A percentile compares a stretch with the other conserved stretches of the same genome.
These are phyloP conservation scores for Phyllotis vaccarum DNA, from an alignment of 2,797 vertebrate species.

Conservation along the genomic window DNA sequence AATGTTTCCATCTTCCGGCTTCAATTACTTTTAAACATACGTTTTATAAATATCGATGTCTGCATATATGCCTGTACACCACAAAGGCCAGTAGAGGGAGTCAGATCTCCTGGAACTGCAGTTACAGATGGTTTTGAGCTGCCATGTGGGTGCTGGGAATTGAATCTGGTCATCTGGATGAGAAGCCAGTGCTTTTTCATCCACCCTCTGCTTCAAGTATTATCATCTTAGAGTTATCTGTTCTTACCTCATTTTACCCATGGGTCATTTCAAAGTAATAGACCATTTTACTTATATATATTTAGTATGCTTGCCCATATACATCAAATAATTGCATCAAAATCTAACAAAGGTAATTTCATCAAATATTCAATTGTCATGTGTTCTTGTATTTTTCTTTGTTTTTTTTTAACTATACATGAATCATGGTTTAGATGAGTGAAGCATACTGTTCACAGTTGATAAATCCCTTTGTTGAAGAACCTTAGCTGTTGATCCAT, in stretches of 20 bases:
- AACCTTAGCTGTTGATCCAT: background rate
- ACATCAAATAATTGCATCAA: background rate
- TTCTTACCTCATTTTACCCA: background rate
- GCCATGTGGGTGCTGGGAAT: background rate
- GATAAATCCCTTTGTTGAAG: background rate
- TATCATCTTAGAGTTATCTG: background rate
- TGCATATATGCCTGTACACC: background rate
- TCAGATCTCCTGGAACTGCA: too few species aligned
- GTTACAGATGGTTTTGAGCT: background rate
- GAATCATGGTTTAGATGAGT: background rate
- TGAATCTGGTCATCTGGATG: background rate
- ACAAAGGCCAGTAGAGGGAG: background rate
- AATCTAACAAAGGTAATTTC: background rate
- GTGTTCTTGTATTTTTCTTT: background rate
- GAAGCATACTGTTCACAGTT: background rate
- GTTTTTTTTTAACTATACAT: background rate
- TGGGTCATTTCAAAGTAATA: background rate
- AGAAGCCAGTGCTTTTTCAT: background rate
- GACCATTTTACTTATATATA: background rate
- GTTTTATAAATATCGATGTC: background rate
- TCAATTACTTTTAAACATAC: background rate
- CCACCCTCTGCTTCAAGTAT: background rate
- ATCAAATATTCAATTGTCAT: background rate
- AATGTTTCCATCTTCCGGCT: background rate
- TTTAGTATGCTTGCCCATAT: background rate